These are phyloP conservation scores for Calcarius lapponicus DNA, from an alignment of 2,797 vertebrate genomes.

Conservation along the genomic window DNA sequence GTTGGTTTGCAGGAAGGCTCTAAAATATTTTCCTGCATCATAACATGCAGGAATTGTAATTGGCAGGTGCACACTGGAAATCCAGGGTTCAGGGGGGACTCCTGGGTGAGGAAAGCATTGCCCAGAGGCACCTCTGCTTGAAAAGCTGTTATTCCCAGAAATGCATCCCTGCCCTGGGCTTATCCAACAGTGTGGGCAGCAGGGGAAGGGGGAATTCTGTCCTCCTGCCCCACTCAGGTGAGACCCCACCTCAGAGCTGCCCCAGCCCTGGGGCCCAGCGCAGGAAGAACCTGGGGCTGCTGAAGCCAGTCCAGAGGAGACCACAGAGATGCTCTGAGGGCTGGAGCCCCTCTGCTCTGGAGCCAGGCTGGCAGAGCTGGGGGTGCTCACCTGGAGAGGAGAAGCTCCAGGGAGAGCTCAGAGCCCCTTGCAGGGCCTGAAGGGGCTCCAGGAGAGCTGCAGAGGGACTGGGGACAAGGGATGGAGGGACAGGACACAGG, in stretches of 20 bases:
- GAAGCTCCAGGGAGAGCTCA: neutral
- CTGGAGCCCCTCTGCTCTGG: neutral
- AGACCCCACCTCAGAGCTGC: neutral
- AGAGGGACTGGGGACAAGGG: neutral
- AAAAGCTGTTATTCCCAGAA: neutral
- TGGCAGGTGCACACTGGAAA: fast-evolving
- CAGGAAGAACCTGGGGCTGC: neutral
- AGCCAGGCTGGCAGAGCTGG: neutral
- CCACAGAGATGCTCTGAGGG: fast-evolving
- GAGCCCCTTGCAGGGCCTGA: neutral
- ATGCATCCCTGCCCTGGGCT: neutral
- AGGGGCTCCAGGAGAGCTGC: neutral
- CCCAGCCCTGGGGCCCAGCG: neutral
- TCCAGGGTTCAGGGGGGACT: neutral
- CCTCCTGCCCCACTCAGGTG: neutral
- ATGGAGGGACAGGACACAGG: neutral
- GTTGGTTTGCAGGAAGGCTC: neutral
- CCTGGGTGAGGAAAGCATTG: neutral
- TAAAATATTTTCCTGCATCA: neutral
- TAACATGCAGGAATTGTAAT: neutral
- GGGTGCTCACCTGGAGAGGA: fast-evolving
- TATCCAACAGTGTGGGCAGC: fast-evolving
- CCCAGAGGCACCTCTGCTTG: neutral
- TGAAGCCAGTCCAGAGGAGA: neutral
- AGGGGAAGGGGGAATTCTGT: neutral